Conservation (phyloP, 2,113 vertebrate species). For the Mirza zaza region DNA sequence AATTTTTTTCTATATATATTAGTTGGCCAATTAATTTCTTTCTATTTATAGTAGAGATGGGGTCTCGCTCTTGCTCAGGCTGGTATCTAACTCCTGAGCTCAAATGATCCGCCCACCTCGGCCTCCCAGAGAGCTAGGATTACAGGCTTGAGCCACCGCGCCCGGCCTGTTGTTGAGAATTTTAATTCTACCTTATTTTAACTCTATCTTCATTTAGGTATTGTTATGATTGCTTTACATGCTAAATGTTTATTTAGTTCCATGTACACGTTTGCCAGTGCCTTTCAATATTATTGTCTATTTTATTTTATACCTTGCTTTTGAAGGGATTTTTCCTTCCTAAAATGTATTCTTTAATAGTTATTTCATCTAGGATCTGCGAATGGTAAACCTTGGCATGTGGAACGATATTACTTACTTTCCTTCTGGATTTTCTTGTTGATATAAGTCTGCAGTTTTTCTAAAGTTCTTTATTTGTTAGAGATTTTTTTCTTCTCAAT, state of each 20-base stretch:
- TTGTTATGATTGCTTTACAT: neutral
- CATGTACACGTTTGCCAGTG: neutral
- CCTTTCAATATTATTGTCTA: neutral
- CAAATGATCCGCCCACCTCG: too few species aligned
- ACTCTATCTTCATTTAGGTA: neutral
- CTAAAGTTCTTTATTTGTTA: neutral
- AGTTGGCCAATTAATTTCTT: too few species aligned
- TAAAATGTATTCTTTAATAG: neutral
- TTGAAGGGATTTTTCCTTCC: neutral
- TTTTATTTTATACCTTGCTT: neutral
- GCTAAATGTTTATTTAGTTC: neutral
- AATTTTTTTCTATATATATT: too few species aligned
- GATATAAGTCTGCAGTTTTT: neutral
- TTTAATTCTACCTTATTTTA: neutral
- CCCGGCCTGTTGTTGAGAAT: neutral
- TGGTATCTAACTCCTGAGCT: too few species aligned
- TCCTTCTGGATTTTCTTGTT: neutral
- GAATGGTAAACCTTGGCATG: neutral
- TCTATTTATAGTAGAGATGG: too few species aligned
- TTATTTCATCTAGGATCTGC: neutral
- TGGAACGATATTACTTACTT: neutral
- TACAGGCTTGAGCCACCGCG: too few species aligned
- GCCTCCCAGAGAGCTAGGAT: too few species aligned
- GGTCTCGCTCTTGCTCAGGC: too few species aligned
- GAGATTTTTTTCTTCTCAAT: neutral